A percentile compares a stretch with the other conserved stretches of the same genome.
Conservation (phyloP, 2,113 vertebrate genomes). For the Xenus cinereus region DNA sequence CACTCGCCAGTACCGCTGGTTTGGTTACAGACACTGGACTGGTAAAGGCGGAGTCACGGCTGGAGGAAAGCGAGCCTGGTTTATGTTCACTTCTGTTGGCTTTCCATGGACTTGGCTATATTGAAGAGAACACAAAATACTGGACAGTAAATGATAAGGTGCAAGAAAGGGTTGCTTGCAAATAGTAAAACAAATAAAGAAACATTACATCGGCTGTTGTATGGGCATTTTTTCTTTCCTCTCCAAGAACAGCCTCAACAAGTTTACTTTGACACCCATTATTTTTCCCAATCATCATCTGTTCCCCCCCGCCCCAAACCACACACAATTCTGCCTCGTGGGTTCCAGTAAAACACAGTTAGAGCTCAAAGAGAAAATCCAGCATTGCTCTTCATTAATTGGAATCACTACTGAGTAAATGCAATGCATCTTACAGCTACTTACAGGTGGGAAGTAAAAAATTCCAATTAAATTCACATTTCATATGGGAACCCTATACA, state of each 20-base stretch:
- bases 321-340: neutral
- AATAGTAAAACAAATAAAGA: neutral
- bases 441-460: neutral
- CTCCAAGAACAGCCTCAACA: neutral
- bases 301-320: neutral
- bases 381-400: neutral
- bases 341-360: neutral
- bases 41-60: slow-evolving; percentile 94
- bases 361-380: neutral
- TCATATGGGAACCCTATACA: neutral
- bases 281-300: neutral
- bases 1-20: slow-evolving; percentile 86
- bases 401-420: neutral
- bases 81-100: slow-evolving; percentile 90
- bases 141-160: neutral
- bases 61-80: slow-evolving; percentile 88
- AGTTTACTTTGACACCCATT: neutral
- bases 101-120: slow-evolving; percentile 93
- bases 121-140: slow-evolving; percentile 36
- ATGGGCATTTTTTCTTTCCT: neutral
- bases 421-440: neutral
- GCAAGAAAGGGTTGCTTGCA: neutral
- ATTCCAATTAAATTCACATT: neutral
- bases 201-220: neutral
- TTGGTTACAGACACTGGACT: slow-evolving; percentile 95